Conservation (phyloP, 2,797 vertebrate species). For the Notoglanidium macrostoma region DNA sequence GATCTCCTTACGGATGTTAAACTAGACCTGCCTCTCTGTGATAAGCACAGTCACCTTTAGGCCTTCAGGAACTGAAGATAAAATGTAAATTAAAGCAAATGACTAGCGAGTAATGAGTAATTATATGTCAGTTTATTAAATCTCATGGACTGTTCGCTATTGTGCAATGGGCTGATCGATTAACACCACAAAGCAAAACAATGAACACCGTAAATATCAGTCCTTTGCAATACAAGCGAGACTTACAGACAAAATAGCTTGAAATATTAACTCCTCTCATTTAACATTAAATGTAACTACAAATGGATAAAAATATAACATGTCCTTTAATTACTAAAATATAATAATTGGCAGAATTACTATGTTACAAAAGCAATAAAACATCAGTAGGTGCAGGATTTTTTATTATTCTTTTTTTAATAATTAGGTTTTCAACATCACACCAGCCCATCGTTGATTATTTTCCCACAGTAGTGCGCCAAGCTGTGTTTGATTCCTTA, state of each 20-base stretch:
- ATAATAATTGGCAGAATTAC: not conserved
- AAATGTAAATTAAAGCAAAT: constrained; percentile 1
- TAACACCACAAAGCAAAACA: not conserved
- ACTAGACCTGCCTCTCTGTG: constrained; percentile 62
- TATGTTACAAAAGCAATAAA: not conserved
- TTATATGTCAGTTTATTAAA: not conserved
- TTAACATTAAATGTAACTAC: not conserved
- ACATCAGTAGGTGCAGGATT: not conserved
- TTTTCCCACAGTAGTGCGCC: not conserved
- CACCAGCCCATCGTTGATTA: not conserved
- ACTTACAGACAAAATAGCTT: not conserved
- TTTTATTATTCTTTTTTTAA: not conserved
- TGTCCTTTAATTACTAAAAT: not conserved
- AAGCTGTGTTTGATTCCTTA: not conserved
- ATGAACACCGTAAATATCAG: not conserved
- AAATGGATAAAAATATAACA: not conserved
- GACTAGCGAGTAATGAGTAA: constrained; percentile 1
- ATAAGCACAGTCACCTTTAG: constrained; percentile 56
- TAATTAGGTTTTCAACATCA: not conserved
- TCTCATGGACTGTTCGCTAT: not conserved
- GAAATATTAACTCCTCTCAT: not conserved
- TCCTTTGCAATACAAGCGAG: not conserved
- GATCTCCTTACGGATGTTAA: constrained; percentile 70
- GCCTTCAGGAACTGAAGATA: not conserved
- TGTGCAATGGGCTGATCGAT: not conserved